A percentile compares a stretch with the other conserved stretches of the same genome.
Conservation (phyloP, 2,113 vertebrate species). For the Hippocampus comes region DNA sequence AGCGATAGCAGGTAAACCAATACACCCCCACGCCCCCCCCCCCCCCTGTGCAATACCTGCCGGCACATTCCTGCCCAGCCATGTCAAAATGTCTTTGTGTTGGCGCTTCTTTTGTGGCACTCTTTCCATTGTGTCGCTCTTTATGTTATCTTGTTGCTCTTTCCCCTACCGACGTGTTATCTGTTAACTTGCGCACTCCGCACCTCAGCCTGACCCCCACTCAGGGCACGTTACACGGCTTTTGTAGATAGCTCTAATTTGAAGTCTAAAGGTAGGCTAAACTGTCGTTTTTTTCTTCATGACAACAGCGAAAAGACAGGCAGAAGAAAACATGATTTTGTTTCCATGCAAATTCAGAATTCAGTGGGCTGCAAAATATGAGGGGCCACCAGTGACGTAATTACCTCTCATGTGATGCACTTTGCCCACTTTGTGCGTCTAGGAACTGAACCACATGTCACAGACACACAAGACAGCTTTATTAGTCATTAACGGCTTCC, state of each 20-base stretch:
- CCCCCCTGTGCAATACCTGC: slow-evolving; percentile 63
- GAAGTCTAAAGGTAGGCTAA: background rate
- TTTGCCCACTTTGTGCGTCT: background rate
- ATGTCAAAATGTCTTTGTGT: slow-evolving; percentile 53
- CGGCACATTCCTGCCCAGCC: slow-evolving; percentile 61
- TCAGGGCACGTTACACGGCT: background rate
- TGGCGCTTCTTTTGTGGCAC: slow-evolving; percentile 47
- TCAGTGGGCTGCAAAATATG: too few species aligned
- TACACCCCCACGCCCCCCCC: slow-evolving; percentile 40
- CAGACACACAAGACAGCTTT: background rate
- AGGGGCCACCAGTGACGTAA: too few species aligned
- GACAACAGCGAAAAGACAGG: background rate
- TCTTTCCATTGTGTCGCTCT: slow-evolving; percentile 35
- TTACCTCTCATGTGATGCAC: background rate
- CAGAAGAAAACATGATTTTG: too few species aligned
- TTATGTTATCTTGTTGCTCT: slow-evolving; percentile 36
- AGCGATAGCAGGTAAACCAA: slow-evolving; percentile 59
- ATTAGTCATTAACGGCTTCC: background rate
- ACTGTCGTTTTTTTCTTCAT: background rate
- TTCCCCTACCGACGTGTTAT: slow-evolving; percentile 19
- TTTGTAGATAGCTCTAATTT: background rate
- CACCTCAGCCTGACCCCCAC: background rate
- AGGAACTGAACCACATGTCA: background rate
- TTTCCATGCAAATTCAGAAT: too few species aligned
- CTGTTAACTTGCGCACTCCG: slow-evolving; percentile 8